Conservation (phyloP, 1,140 invertebrate species). For the Calycopis cecrops region DNA sequence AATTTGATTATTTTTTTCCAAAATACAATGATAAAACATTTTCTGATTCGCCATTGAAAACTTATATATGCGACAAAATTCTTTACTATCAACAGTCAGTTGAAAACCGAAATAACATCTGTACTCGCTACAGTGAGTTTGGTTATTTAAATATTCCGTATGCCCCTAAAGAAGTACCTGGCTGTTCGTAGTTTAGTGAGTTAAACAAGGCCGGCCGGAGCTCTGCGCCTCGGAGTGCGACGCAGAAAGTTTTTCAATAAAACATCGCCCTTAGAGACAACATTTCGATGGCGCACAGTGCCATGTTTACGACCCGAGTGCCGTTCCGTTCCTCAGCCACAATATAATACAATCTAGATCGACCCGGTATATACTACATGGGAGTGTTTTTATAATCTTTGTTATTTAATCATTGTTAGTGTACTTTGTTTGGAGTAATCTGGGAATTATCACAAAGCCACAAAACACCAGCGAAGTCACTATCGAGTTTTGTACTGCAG, state of each 20-base stretch:
- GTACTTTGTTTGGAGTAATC: too few relatives aligned
- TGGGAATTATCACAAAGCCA: too few relatives aligned
- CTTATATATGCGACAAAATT: too few relatives aligned
- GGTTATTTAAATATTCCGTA: slow-evolving; percentile 15
- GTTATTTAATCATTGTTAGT: too few relatives aligned
- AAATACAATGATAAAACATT: too few relatives aligned
- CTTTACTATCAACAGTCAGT: too few relatives aligned
- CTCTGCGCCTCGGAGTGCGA: slow-evolving; percentile 34
- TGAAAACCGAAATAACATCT: too few relatives aligned
- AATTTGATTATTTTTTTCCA: too few relatives aligned
- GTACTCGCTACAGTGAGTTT: too few relatives aligned
- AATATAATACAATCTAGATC: slow-evolving; percentile 53
- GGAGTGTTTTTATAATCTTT: slow-evolving; percentile 1
- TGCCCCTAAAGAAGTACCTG: not conserved
- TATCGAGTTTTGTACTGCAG: too few relatives aligned
- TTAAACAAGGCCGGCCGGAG: slow-evolving; percentile 22
- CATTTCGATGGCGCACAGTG: slow-evolving; percentile 56
- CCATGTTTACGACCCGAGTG: slow-evolving; percentile 48
- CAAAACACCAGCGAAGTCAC: too few relatives aligned
- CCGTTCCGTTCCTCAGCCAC: slow-evolving; percentile 37
- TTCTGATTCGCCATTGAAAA: too few relatives aligned
- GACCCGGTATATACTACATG: slow-evolving; percentile 30
- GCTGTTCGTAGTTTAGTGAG: slow-evolving; percentile 18
- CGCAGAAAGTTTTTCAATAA: slow-evolving; percentile 67
- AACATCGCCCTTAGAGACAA: slow-evolving; percentile 60